Conservation (phyloP, 2,113 vertebrate species). For the Ceuthmochares aereus region DNA sequence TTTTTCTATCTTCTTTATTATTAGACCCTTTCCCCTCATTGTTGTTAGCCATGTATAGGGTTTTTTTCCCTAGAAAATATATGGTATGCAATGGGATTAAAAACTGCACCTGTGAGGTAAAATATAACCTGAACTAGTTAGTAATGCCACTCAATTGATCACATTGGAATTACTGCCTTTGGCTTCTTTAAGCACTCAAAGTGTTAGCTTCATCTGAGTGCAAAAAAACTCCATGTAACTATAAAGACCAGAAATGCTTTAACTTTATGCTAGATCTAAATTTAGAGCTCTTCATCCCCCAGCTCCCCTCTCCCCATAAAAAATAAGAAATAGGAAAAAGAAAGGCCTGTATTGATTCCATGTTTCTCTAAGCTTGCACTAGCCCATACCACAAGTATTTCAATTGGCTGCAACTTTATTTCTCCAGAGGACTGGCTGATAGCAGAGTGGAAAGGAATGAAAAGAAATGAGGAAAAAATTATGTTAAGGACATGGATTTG, state of each 20-base stretch:
- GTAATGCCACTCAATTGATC: neutral
- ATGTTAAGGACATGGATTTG: constrained; percentile 11
- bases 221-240: neutral
- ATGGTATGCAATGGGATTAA: neutral
- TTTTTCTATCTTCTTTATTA: neutral
- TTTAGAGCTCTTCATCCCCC: neutral
- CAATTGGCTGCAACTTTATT: constrained; percentile 62
- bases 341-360: neutral
- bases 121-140: neutral
- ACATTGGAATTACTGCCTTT: neutral
- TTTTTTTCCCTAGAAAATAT: neutral
- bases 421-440: constrained; percentile 45
- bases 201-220: neutral
- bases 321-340: neutral
- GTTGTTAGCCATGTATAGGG: neutral
- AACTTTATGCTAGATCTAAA: constrained; percentile 15
- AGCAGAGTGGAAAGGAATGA: constrained; percentile 40
- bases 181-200: neutral
- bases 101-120: neutral
- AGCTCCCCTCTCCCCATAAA: fast-evolving
- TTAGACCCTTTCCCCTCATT: neutral
- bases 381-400: constrained; percentile 39
- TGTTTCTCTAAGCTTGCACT: constrained; percentile 48
- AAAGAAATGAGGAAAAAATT: neutral
- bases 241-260: constrained; percentile 22